Evolutionary conservation across 1,140 invertebrate genomes (phyloP), one percentile per base, ranked within the genome.

Genomic region (Drosophila subpulchrella): DNA sequence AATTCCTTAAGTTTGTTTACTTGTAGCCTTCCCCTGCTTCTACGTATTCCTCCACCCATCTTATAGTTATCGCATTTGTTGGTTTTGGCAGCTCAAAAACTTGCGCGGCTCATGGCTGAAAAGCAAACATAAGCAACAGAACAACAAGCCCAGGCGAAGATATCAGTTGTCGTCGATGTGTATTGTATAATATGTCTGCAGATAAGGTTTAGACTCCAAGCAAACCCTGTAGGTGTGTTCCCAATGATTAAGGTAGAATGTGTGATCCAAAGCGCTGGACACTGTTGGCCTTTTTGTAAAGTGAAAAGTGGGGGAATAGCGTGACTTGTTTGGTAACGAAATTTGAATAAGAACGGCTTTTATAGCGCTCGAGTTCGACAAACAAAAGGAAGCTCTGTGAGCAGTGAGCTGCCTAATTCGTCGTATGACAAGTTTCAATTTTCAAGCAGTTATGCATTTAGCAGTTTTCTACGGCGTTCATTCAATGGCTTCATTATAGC

Each of bases 101-200:
- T 75, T 54, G 20, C 30, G 17, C 39, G 36, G 57, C 63, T 75
- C 48, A 58, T 65, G 57, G 47, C 75, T 74, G 78, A 81, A 86
- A 81, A 75, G 44, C 32, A 71, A 72, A 48, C 66, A 70, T 50
- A 65, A 34, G 63, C 60, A 48, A 48, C 27, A 57, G 44, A 38
- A 47, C 63, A 30, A 50, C 34, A 27, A 47, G 24, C 38, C n/a
- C 27, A 32, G 17, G 34, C 34, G 30, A 30, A 57, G 51, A 60
- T 73, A 75, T 75, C 51, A 58, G 53, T 62, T 65, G 63, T 68
- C 65, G 46, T 50, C 68, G 36, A 61, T 55, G 32, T 58, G 34
- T 62, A 85, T 86, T 86, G 79, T 81, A 80, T 72, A 86, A 81
- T 63, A 60, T 78, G 56, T 75, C 50, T 44, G 78, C 41, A 66